Evolutionary conservation across 2,888 invertebrate species (phyloP), one percentile per base, ranked within the genome.

Genomic region (Polymixis lichenea): DNA sequence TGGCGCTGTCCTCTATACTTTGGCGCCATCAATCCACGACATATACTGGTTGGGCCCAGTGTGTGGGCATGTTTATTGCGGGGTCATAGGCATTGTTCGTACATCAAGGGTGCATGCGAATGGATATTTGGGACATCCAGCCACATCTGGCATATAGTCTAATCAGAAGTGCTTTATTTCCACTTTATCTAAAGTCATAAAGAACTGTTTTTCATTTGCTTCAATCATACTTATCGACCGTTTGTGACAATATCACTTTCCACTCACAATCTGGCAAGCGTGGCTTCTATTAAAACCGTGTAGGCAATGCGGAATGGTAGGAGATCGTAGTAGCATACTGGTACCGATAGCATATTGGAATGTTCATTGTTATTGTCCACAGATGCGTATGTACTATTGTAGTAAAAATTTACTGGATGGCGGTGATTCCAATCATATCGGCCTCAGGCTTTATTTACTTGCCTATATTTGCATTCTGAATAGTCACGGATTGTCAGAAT

Each of bases 331-430:
- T 17, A 60, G 58, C 74, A 60, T 73, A 60, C 55, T 49, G 32
- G 55, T 22, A 32, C 32, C 25, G 3, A 38, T 38, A 38, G 3
- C 38, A 32, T 22, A 17, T 49, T 22, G 25, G 22, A 60, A 22
- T 51, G 58, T n/a, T 74, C 74, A 51, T 60, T 74, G 58, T 74
- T 51, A 73, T 43, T 6, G 67, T 7, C 9, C 17, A 58, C 22
- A 49, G 17, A 58, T 38, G 58, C 38, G 13, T 32, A 32, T 4
- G n/a, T 46, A 13, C 38, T 13, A 51, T 60, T 60, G 25, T 51
- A 74, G 38, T 73, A 22, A 72, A 46, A 15, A 32, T 72, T 56
- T 25, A 73, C 25, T 60, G 32, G 46, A 49, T 46, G 17, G 46
- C 17, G n/a, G 72, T 72, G 46, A 72, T 70, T 46, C 17, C 5